These are phyloP conservation scores for Anthrax anthrax DNA, from an alignment of 2,888 invertebrate genomes.

Conservation along the genomic window DNA sequence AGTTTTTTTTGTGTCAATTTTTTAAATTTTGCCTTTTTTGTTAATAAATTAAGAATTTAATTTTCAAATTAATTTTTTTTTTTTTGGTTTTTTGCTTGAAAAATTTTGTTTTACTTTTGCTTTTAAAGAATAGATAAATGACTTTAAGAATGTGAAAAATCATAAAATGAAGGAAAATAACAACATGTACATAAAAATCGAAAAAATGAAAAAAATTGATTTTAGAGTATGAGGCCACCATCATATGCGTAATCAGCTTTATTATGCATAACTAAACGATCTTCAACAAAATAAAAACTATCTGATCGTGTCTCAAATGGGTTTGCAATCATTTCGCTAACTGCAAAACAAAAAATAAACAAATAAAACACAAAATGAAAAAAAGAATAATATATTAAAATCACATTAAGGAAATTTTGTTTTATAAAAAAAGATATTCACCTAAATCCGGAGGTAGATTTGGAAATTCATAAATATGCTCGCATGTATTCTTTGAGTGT, in stretches of 20 bases:
- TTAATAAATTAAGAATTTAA: too few species aligned
- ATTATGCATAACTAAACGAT: conserved; percentile 95
- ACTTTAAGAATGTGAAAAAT: not conserved
- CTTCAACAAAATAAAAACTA: conserved; percentile 98
- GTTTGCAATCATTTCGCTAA: conserved; percentile 88
- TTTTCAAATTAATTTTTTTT: too few species aligned
- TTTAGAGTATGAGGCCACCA: conserved; percentile 44
- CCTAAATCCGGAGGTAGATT: conserved; percentile 70
- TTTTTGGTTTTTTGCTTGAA: not conserved
- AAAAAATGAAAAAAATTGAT: not conserved
- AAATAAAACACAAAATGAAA: not conserved
- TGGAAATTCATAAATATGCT: conserved; percentile 98
- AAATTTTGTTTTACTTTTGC: not conserved
- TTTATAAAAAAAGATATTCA: conserved; percentile 32
- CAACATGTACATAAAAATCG: too few species aligned
- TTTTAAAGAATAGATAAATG: not conserved
- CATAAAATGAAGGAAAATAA: too few species aligned
- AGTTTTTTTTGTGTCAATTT: not conserved
- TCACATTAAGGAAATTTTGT: not conserved
- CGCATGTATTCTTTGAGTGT: conserved; percentile 92
- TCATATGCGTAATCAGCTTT: conserved; percentile 98
- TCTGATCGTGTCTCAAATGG: conserved; percentile 97
- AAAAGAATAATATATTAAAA: not conserved
- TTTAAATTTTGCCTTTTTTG: too few species aligned
- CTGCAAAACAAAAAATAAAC: conserved; percentile 44